Percentiles rank a stretch among this genome's conserved stretches.
Evolutionary conservation across 2,797 vertebrate species (phyloP).

Genomic region (Dallia pectoralis): DNA sequence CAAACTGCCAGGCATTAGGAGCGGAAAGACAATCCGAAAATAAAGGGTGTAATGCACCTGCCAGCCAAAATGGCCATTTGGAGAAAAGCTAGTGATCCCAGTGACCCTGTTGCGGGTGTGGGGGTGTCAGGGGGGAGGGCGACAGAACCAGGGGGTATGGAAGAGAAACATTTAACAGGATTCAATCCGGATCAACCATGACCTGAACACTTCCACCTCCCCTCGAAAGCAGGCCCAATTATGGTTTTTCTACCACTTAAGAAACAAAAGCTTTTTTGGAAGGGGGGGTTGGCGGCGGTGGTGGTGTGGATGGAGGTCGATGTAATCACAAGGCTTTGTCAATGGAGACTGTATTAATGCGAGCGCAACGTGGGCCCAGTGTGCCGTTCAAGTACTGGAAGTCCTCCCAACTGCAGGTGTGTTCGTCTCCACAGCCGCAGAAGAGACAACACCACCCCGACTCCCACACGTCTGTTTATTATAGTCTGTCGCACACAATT

Average conservation of each 20-base stretch:
- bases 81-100: conserved; percentile 99
- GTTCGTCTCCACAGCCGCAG: conserved; percentile 49
- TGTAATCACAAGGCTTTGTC: conserved; percentile 88
- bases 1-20: conserved; percentile 99
- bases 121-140: conserved; percentile 56
- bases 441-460: conserved; percentile 30
- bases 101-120: conserved; percentile 95
- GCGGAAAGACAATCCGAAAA: conserved; percentile 99
- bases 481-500: conserved; percentile 1
- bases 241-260: conserved; percentile 99
- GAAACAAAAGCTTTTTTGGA: conserved; percentile 96
- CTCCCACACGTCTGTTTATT: conserved; percentile 9
- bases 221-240: conserved; percentile 99
- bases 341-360: conserved; percentile 81
- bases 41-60: conserved; percentile 99
- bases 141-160: conserved; percentile 59
- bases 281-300: conserved; percentile 41
- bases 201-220: conserved; percentile 97
- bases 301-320: conserved; percentile 56
- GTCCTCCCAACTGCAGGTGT: conserved; percentile 70
- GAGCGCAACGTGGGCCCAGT: conserved; percentile 74
- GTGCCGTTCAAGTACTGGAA: conserved; percentile 68
- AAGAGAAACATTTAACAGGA: conserved; percentile 96
- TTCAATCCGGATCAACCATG: conserved; percentile 94
- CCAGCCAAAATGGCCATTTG: conserved; percentile 99